phyloP scores from a whole-genome alignment of 2,888 invertebrate genomes.

The Drosophila fulvimacula region DNA sequence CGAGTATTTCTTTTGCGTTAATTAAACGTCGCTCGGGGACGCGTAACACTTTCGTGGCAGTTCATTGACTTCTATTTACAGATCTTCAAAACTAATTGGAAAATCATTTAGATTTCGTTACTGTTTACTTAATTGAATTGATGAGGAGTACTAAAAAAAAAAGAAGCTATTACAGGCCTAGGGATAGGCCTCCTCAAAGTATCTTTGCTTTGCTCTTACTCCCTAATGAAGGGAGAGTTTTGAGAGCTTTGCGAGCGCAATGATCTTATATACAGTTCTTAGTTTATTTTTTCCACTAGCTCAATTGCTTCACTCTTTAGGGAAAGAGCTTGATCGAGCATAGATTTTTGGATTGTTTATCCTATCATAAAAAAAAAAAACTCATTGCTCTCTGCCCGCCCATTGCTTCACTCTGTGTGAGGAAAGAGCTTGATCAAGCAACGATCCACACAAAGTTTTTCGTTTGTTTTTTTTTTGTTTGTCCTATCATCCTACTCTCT shows the following conservation, averaged over 20 bases:
- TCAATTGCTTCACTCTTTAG: neutral
- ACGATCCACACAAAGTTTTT: too few relatives aligned
- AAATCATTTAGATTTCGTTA: conserved; percentile 54
- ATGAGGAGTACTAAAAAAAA: neutral
- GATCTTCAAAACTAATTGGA: conserved; percentile 36
- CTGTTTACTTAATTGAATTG: conserved; percentile 60
- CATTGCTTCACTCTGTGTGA: neutral
- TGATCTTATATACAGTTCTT: neutral
- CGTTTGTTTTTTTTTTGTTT: neutral
- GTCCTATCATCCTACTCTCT: neutral
- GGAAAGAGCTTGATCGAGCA: neutral
- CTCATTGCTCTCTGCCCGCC: neutral
- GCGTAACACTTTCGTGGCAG: conserved; percentile 28
- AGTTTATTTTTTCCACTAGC: neutral
- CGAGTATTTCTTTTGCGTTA: conserved; percentile 39
- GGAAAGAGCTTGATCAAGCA: neutral
- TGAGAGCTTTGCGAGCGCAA: neutral
- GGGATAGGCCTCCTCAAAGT: neutral
- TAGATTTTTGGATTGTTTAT: too few relatives aligned
- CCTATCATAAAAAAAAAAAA: neutral
- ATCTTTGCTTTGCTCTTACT: neutral
- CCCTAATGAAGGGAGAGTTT: neutral
- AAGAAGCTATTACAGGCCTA: neutral
- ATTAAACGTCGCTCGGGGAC: conserved; percentile 37
- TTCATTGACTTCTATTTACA: conserved; percentile 59